Evolutionary conservation across 2,113 vertebrate species (phyloP).

Genomic region (Rhipidura dahli): DNA sequence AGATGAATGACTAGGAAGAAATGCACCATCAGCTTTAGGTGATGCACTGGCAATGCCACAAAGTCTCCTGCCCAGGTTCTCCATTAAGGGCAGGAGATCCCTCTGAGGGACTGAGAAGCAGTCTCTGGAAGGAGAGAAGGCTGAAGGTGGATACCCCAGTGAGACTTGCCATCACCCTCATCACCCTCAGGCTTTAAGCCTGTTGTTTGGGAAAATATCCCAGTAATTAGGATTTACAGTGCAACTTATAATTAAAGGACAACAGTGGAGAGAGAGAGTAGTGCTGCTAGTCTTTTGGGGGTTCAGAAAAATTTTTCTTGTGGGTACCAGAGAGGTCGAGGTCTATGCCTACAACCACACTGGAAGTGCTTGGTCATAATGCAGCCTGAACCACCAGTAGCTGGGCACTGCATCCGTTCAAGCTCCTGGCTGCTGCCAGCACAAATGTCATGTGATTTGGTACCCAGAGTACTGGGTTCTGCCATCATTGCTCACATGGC

Average conservation of each 20-base stretch:
- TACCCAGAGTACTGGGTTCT: background rate
- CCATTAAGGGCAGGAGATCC: background rate
- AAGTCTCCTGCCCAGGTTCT: background rate
- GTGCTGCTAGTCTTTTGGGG: background rate
- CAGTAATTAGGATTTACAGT: background rate
- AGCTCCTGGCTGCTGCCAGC: background rate
- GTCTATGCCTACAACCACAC: background rate
- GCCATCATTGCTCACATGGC: background rate
- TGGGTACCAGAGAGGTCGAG: background rate
- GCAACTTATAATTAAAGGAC: background rate
- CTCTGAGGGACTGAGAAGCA: background rate
- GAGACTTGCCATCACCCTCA: background rate
- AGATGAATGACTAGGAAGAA: background rate
- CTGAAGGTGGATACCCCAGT: background rate
- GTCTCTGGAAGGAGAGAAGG: background rate
- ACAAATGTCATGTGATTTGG: background rate
- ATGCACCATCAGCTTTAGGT: background rate
- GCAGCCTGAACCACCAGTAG: background rate
- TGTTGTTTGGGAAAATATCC: background rate
- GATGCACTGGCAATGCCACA: background rate
- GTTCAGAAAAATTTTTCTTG: background rate
- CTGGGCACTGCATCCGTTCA: accelerated
- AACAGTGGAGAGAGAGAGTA: background rate
- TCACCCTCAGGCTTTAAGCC: no score
- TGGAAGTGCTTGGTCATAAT: background rate